Percentiles rank a stretch among this genome's conserved stretches.
Evolutionary conservation across 1,140 invertebrate species (phyloP).

Genomic region (Drosophila murphyi): DNA sequence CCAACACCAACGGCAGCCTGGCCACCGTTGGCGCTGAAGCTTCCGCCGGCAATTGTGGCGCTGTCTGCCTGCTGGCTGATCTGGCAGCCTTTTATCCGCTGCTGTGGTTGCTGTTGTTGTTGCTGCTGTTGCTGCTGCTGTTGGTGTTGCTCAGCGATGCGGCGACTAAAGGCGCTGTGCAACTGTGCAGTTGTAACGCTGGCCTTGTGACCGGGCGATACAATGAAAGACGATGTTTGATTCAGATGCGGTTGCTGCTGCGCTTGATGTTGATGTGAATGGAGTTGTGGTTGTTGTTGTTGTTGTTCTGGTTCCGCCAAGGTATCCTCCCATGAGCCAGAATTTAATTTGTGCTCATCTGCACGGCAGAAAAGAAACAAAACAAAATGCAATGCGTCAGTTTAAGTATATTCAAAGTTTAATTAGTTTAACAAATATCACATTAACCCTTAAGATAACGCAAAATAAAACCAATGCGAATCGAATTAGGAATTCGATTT

Average conservation of each 20-base stretch:
- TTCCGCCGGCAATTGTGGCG: conserved; percentile 83
- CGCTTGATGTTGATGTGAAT: conserved; percentile 28
- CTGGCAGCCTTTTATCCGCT: conserved; percentile 33
- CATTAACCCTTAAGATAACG: no score
- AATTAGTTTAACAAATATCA: neutral
- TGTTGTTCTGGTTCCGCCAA: conserved; percentile 56
- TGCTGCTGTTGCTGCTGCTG: conserved; percentile 57
- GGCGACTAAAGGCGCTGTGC: conserved; percentile 68
- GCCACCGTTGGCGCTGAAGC: conserved; percentile 81
- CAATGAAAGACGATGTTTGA: conserved; percentile 40
- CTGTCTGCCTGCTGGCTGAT: conserved; percentile 44
- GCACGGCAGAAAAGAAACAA: neutral
- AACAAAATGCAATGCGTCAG: neutral
- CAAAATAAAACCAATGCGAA: no score
- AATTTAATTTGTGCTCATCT: conserved; percentile 81
- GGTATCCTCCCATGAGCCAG: conserved; percentile 81
- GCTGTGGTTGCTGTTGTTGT: conserved; percentile 38
- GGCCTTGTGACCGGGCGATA: conserved; percentile 43
- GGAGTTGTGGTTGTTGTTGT: conserved; percentile 26
- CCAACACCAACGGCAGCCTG: conserved; percentile 81
- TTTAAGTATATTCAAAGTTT: neutral
- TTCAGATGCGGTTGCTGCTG: conserved; percentile 35
- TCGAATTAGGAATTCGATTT: no score
- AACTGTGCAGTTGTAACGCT: conserved; percentile 74
- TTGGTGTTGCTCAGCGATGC: conserved; percentile 66